These are phyloP conservation scores for Saguinus imperator DNA, from an alignment of 2,113 vertebrate genomes.

Conservation along the genomic window DNA sequence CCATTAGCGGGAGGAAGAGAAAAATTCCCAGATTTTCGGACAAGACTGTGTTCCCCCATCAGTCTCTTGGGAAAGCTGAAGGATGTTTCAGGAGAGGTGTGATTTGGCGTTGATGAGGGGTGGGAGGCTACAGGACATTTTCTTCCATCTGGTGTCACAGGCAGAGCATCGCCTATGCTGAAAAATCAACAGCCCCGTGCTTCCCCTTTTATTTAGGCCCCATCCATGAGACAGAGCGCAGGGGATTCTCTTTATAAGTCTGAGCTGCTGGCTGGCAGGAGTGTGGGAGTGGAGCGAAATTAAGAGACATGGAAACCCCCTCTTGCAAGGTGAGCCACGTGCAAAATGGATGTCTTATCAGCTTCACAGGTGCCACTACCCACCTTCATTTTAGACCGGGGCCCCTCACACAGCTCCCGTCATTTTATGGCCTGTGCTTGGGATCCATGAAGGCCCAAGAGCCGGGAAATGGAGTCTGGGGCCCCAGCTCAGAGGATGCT, in stretches of 20 bases:
- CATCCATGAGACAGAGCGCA: not conserved
- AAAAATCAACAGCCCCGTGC: no score
- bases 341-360: rapidly evolving
- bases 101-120: not conserved
- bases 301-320: not conserved
- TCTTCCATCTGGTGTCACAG: rapidly evolving
- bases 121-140: not conserved
- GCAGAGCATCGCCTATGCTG: no score
- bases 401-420: rapidly evolving
- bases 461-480: not conserved
- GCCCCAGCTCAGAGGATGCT: not conserved
- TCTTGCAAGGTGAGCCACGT: not conserved
- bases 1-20: not conserved
- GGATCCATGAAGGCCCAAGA: rapidly evolving
- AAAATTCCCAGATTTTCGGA: not conserved
- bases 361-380: not conserved
- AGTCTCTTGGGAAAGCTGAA: not conserved
- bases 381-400: not conserved
- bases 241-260: rapidly evolving
- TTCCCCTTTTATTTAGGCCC: rapidly evolving
- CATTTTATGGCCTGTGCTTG: not conserved
- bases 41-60: not conserved
- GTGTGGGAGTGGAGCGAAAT: not conserved
- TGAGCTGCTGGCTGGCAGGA: not conserved
- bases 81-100: not conserved